Evolutionary conservation across 1,140 invertebrate genomes (phyloP).

Genomic region (Meloidogyne floridensis): DNA sequence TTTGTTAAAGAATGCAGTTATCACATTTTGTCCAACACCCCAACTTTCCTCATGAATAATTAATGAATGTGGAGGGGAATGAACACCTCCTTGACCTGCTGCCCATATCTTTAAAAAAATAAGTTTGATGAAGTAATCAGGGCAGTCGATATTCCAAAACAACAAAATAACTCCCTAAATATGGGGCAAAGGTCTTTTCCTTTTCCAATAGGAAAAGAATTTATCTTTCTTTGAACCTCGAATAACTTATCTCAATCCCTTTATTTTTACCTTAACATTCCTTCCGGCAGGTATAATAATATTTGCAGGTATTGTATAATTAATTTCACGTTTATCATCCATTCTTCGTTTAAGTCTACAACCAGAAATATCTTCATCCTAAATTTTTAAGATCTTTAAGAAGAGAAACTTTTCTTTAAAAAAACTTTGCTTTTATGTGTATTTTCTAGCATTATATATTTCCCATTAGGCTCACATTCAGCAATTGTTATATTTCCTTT

Average conservation of each 20-base stretch:
- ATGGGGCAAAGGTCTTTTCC: no score
- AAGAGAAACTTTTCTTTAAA: not conserved
- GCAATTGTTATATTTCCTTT: constrained; percentile 67
- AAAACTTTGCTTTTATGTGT: constrained; percentile 62
- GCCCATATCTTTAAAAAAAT: constrained; percentile 58
- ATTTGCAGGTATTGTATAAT: constrained; percentile 62
- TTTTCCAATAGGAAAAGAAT: no score
- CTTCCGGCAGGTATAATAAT: constrained; percentile 56
- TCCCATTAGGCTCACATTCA: constrained; percentile 69
- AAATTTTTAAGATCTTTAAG: not conserved
- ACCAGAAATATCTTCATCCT: constrained; percentile 65
- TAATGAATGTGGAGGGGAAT: constrained; percentile 61
- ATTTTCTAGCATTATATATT: constrained; percentile 70
- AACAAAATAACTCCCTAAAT: no score
- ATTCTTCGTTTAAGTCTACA: constrained; percentile 61
- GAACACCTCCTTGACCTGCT: constrained; percentile 58
- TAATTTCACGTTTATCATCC: constrained; percentile 64
- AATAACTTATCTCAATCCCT: no score
- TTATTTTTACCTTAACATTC: constrained; percentile 38
- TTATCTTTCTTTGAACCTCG: no score
- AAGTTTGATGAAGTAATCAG: constrained; percentile 12
- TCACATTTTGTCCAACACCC: constrained; percentile 67
- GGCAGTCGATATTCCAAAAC: no score
- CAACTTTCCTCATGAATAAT: constrained; percentile 65
- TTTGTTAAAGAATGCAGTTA: constrained; percentile 66